Evolutionary conservation across 1,140 invertebrate genomes (phyloP), one percentile per base, ranked within the genome.

Genomic region (Lysiphlebus fabarum): DNA sequence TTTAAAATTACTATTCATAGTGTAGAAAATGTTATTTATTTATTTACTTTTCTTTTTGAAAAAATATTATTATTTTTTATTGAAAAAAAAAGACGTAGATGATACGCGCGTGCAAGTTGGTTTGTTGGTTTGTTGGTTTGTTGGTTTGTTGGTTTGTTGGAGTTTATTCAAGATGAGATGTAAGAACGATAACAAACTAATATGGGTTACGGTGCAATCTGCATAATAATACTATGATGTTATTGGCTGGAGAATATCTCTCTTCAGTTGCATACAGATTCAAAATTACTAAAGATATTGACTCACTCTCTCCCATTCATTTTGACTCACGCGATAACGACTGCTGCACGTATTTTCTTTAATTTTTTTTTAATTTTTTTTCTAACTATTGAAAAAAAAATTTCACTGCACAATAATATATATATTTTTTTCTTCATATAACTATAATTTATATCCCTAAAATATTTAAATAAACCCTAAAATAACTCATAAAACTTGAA

Each of bases 141-240:
- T n/a, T n/a, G n/a, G n/a, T n/a, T n/a, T n/a, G 53, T 12, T 12
- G 49, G 49, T n/a, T 34, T 51, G 33, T 11, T 33, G 17, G 48
- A 49, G 48, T 33, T 51, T 51, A 72, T 74, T 76, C 70, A 70
- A 77, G 73, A 76, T 76, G 72, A 77, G 73, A 76, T 76, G 72
- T 76, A 70, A 70, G 67, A 62, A 68, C 65, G 76, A 77, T 77
- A 78, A 76, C 70, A 71, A 79, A 77, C 77, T 77, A 78, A 78
- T 79, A 77, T 70, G 66, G 72, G 72, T 73, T 77, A 74, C 70
- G 63, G 63, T 67, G 69, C 73, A 78, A 79, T 79, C 69, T 79
- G 74, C 76, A 79, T 79, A 75, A 79, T 77, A 79, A 79, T 76
- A 67, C 69, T 61, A 61, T 59, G 47, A 61, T 65, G 69, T 75